Percentiles rank a stretch among this genome's conserved stretches.
These are phyloP conservation scores for Tortricodes alternella DNA, from an alignment of 2,888 invertebrate genomes.

Conservation along the genomic window DNA sequence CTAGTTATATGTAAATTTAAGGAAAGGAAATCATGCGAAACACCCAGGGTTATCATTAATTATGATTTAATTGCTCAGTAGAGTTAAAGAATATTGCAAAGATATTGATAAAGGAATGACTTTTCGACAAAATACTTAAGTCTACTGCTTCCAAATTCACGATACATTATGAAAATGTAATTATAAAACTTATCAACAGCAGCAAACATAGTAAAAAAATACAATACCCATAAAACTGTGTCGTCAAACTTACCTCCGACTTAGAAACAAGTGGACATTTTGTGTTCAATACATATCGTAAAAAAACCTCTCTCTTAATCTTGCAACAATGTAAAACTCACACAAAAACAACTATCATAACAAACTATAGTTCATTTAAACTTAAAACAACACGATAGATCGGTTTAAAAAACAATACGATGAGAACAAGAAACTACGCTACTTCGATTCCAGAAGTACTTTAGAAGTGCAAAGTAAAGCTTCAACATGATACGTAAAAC, in stretches of 20 bases:
- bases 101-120: background rate
- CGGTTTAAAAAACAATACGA: slow-evolving; percentile 47
- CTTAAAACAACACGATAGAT: slow-evolving; percentile 49
- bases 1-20: background rate
- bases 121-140: background rate
- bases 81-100: background rate
- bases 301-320: slow-evolving; percentile 38
- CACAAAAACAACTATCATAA: slow-evolving; percentile 53
- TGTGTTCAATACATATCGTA: slow-evolving; percentile 29
- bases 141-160: background rate
- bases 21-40: no score
- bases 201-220: slow-evolving; percentile 23
- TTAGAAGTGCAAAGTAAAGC: slow-evolving; percentile 53
- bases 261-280: slow-evolving; percentile 33
- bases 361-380: slow-evolving; percentile 47
- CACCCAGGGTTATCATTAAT: no score
- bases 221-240: slow-evolving; percentile 22
- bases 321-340: slow-evolving; percentile 48
- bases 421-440: slow-evolving; percentile 46
- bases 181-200: slow-evolving; percentile 26
- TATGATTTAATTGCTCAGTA: background rate
- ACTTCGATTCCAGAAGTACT: slow-evolving; percentile 52
- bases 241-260: slow-evolving; percentile 28
- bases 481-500: slow-evolving; percentile 56
- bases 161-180: slow-evolving; percentile 19